Base-by-base conservation (phyloP, 2,888 invertebrate genomes). In the Halocaridina rubra region DNA sequence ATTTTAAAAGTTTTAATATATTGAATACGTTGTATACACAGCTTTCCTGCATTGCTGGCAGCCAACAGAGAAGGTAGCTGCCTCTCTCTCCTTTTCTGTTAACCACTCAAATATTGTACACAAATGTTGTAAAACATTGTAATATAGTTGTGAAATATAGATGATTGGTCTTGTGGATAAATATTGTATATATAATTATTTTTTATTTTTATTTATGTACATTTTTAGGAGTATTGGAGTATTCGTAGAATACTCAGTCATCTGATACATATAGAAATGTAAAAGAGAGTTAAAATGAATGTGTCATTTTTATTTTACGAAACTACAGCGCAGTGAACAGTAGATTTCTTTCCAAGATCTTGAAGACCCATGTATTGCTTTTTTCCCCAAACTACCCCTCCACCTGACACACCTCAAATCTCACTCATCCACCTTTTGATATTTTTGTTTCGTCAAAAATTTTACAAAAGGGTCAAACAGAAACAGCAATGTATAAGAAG, bases 111-210 rank as follows among this genome's bases (percentile, higher is more conserved):
- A 81, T 81, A 81, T 32, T 81, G 81, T 81, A 82, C 82, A 82
- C 82, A n/a, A n/a, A 77, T 53, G 80, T 57, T 77, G 81, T 82
- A 82, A 82, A 77, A 82, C 82, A 81, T 74, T 82, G 82, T 82
- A 82, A 77, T 71, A 77, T 82, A 82, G 46, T 53, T 82, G 82
- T 82, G 77, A 29, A 29, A 69, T 57, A 76, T 81, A 81, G 81
- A 57, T 82, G 53, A 77, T 59, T 61, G 59, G 46, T 82, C 77
- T 61, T 75, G 67, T 80, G 80, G 75, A 81, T 74, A 75, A 53
- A 84, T 71, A 84, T 30, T 84, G 82, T 84, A 84, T 71, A 84
- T 84, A 84, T n/a, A n/a, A n/a, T n/a, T n/a, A n/a, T n/a, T n/a
- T n/a, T n/a, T n/a, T n/a, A n/a, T n/a, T n/a, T n/a, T n/a, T n/a